phyloP scores from a whole-genome alignment of 64 coral and sea anemone species.

The Actinia equina region DNA sequence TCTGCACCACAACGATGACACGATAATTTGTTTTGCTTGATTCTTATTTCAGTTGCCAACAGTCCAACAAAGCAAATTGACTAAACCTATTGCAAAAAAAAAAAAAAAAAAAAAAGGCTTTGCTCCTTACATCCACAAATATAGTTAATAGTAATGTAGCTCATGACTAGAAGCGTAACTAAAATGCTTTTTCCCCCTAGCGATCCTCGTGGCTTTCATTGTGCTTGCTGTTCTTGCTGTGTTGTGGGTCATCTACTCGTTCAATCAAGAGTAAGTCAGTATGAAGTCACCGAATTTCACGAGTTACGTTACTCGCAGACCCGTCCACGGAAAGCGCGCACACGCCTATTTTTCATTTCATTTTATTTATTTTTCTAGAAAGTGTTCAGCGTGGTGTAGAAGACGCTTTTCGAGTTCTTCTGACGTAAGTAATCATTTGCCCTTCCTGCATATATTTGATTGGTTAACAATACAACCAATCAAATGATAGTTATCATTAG shows the following conservation, averaged over 20 bases:
- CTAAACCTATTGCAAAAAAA: no score
- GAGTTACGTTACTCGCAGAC: neutral
- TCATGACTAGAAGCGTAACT: no score
- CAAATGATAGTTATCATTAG: neutral
- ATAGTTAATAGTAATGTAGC: no score
- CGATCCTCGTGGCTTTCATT: slow-evolving; percentile 34
- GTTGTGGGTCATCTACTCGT: slow-evolving; percentile 22
- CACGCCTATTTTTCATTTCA: neutral
- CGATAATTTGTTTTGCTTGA: no score
- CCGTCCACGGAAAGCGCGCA: neutral
- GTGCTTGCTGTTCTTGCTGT: slow-evolving; percentile 19
- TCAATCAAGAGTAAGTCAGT: slow-evolving; percentile 11
- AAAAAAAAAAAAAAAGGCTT: no score
- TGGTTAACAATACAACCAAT: neutral
- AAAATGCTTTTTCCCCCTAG: neutral
- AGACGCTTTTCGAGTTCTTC: neutral
- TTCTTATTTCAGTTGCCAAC: no score
- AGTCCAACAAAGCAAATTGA: no score
- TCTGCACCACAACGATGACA: no score
- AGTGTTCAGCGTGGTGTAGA: neutral
- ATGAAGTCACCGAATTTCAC: neutral
- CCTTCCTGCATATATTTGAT: neutral
- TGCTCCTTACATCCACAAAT: no score
- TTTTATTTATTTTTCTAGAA: neutral
- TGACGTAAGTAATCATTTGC: neutral